Conservation (phyloP, 2,888 invertebrate species). For the Fragum fragum region DNA sequence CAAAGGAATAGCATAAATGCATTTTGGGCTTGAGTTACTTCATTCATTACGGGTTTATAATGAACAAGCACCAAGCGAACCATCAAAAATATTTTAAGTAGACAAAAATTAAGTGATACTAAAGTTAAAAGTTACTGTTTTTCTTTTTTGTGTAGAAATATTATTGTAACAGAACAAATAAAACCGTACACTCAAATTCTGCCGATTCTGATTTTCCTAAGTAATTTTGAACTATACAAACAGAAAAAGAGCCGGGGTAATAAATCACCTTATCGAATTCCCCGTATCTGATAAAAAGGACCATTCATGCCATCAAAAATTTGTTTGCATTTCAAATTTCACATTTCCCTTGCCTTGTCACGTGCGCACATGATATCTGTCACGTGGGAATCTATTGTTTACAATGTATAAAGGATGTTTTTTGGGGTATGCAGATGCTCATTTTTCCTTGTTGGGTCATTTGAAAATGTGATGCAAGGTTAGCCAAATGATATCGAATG, state of each 20-base stretch:
- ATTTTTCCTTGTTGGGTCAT: neutral
- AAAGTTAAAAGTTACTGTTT: too few species aligned
- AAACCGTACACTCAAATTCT: neutral
- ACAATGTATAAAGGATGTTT: neutral
- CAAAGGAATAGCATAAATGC: too few species aligned
- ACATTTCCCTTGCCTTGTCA: neutral
- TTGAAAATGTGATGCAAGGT: too few species aligned
- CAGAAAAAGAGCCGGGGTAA: neutral
- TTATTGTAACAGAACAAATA: too few species aligned
- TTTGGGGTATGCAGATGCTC: constrained; percentile 11
- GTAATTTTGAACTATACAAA: neutral
- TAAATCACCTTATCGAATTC: constrained; percentile 6
- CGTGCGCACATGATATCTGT: constrained; percentile 7
- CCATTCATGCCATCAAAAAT: constrained; percentile 5
- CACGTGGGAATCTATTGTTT: constrained; percentile 2
- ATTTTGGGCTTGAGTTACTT: too few species aligned
- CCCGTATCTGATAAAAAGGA: neutral
- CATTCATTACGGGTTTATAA: too few species aligned
- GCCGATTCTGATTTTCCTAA: neutral
- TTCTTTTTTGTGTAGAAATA: too few species aligned
- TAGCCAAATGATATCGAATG: too few species aligned
- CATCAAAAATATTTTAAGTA: too few species aligned
- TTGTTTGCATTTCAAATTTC: constrained; percentile 14
- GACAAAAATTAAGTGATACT: too few species aligned
- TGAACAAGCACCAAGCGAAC: too few species aligned